Evolutionary conservation across 2,113 vertebrate genomes (phyloP).

Genomic region (Neotragus pygmaeus): DNA sequence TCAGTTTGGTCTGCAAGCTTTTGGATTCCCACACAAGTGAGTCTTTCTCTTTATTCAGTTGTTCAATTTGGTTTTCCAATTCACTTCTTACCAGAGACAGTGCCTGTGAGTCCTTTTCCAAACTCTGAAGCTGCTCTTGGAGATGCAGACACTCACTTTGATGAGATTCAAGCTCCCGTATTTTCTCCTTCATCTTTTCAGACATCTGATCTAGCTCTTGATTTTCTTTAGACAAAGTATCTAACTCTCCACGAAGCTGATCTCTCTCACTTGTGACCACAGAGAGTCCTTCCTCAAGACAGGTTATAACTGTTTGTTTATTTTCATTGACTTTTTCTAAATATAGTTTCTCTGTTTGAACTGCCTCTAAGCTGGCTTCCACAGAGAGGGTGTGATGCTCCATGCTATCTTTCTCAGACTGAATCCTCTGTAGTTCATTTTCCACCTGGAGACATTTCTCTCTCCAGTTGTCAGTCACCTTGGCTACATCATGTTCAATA

Average conservation of each 20-base stretch:
- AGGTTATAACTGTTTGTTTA: slow-evolving; percentile 73
- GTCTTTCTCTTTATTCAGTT: slow-evolving; percentile 80
- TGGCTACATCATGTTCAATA: slow-evolving; percentile 74
- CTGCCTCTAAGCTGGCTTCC: slow-evolving; percentile 80
- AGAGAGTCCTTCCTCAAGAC: slow-evolving; percentile 83
- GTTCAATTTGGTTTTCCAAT: slow-evolving; percentile 77
- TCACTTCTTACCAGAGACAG: slow-evolving; percentile 74
- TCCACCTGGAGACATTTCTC: slow-evolving; percentile 82
- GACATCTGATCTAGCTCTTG: slow-evolving; percentile 78
- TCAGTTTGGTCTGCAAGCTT: slow-evolving; percentile 80
- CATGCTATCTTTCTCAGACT: slow-evolving; percentile 81
- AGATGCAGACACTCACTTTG: slow-evolving; percentile 77
- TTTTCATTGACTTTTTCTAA: slow-evolving; percentile 81
- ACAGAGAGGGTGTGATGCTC: slow-evolving; percentile 79
- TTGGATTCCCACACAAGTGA: slow-evolving; percentile 77
- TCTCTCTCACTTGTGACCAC: slow-evolving; percentile 77
- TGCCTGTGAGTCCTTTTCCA: slow-evolving; percentile 73
- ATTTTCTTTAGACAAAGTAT: slow-evolving; percentile 81
- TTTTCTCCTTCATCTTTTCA: slow-evolving; percentile 79
- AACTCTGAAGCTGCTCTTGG: slow-evolving; percentile 75
- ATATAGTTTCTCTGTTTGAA: slow-evolving; percentile 79
- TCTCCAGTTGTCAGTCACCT: slow-evolving; percentile 76
- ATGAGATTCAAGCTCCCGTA: slow-evolving; percentile 78
- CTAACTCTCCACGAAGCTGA: slow-evolving; percentile 80
- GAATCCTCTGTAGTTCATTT: slow-evolving; percentile 78